Base-by-base conservation (phyloP, 2,888 invertebrate species). In the Heliothis peltigera region DNA sequence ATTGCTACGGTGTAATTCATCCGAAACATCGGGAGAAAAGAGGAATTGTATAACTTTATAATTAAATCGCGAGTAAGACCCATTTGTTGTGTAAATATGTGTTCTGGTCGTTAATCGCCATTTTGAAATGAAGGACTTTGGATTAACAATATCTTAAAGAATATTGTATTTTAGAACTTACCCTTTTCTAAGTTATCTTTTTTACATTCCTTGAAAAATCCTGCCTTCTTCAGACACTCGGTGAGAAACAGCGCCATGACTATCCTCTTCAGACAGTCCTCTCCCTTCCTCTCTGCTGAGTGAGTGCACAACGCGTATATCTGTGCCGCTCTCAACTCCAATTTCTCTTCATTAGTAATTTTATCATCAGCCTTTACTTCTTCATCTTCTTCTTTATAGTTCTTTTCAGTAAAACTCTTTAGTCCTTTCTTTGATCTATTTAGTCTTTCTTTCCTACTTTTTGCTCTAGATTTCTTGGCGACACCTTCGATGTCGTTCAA, bases 191-290 rank as follows among this genome's bases (percentile, higher is more conserved):
- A 46, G 75, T 89, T 80, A 53, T 88, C 86, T 7, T 81, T 66
- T 6, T 90, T 87, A 46, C 90, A 89, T 17, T 86, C 87, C 54
- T 88, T 90, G 82, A 97, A 97, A 89, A 97, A 98, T 1, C 95
- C 95, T 5, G 96, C 92, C 81, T 96, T 96, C 82, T 97, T 97
- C 44, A 98, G 90, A 80, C 97, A 97, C 66, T 97, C 96, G 48
- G 97, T 92, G 0, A 98, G 92, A 81, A 98, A 98, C 43, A 96
- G 95, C 0, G 97, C 96, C 97, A 98, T 98, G 5, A 98, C 88
- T 3, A 97, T 95, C 55, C 98, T 95, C 79, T 97, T 97, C 21
- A 98, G 90, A 83, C 97, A 97, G 88, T 98, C 98, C 15, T 95
- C 95, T 0, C 96, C 92, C 28, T 95, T 91, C 48, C 98, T 95